A percentile compares a stretch with the other conserved stretches of the same genome.
Conservation (phyloP, 2,888 invertebrate species). For the Gandaritis pyraliata region DNA sequence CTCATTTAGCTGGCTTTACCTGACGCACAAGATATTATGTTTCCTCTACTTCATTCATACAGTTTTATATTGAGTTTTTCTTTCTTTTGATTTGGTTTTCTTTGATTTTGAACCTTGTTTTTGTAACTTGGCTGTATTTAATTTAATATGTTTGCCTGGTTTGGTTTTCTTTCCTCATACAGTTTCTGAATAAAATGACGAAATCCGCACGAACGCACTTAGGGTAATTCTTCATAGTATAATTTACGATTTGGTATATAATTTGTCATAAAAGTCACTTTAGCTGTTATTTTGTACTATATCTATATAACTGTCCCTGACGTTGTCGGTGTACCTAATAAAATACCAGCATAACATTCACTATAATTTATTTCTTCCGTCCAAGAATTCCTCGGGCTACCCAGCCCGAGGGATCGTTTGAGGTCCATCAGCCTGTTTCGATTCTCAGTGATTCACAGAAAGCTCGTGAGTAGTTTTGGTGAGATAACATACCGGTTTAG, state of each 20-base stretch:
- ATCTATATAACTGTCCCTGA: too few species aligned
- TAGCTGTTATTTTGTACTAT: too few species aligned
- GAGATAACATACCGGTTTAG: conserved; percentile 40
- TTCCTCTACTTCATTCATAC: background rate
- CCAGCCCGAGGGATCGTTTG: conserved; percentile 18
- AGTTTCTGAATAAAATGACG: background rate
- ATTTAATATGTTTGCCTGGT: background rate
- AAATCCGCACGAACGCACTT: too few species aligned
- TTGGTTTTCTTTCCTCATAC: background rate
- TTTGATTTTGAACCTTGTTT: conserved; percentile 1
- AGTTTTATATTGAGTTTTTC: background rate
- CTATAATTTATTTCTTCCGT: conserved; percentile 22
- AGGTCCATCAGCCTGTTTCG: conserved; percentile 22
- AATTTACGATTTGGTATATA: too few species aligned
- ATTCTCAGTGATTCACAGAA: conserved; percentile 40
- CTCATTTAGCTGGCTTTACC: background rate
- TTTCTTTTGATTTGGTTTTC: background rate
- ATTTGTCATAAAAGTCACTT: too few species aligned
- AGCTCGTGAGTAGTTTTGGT: conserved; percentile 33
- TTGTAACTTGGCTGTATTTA: background rate
- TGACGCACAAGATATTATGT: background rate
- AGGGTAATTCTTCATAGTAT: too few species aligned
- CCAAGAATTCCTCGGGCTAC: conserved; percentile 21
- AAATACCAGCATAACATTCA: background rate
- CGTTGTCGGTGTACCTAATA: background rate